These are phyloP conservation scores for Protobothrops flavoviridis DNA, from an alignment of 2,113 vertebrate genomes.

Conservation along the genomic window DNA sequence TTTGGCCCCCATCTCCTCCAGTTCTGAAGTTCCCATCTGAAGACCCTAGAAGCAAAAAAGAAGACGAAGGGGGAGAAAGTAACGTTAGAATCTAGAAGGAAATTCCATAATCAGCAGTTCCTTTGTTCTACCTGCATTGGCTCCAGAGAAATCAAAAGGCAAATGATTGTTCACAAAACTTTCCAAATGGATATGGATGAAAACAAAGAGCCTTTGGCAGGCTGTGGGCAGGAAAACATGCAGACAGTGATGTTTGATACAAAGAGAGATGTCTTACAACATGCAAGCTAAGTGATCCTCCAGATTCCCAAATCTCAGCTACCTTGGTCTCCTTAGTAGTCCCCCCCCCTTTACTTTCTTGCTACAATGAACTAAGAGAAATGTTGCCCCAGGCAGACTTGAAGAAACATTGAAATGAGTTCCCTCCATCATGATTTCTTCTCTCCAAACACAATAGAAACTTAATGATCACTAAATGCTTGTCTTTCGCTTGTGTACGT, in stretches of 20 bases:
- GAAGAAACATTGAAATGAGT: not conserved
- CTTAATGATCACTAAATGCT: not conserved
- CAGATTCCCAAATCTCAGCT: not conserved
- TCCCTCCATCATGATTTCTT: not conserved
- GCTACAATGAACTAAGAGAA: not conserved
- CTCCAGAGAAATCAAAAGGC: not conserved
- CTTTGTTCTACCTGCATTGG: not conserved
- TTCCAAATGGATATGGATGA: not conserved
- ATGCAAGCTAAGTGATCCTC: not conserved
- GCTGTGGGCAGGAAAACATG: not conserved
- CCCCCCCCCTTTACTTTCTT: not conserved
- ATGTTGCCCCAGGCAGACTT: not conserved
- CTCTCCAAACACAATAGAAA: not conserved
- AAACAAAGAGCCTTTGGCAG: not conserved
- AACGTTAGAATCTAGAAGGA: not conserved
- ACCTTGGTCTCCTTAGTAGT: not conserved
- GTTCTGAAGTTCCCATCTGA: conserved; percentile 82
- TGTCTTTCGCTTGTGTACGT: not conserved
- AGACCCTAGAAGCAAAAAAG: conserved; percentile 75
- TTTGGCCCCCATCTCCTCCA: conserved; percentile 91
- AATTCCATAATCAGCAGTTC: not conserved
- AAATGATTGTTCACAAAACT: not conserved
- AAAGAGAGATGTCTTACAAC: not conserved
- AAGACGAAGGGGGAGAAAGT: not conserved
- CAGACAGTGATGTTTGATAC: not conserved